These are phyloP conservation scores for Girardinichthys multiradiatus DNA, from an alignment of 2,113 vertebrate genomes.

Conservation along the genomic window DNA sequence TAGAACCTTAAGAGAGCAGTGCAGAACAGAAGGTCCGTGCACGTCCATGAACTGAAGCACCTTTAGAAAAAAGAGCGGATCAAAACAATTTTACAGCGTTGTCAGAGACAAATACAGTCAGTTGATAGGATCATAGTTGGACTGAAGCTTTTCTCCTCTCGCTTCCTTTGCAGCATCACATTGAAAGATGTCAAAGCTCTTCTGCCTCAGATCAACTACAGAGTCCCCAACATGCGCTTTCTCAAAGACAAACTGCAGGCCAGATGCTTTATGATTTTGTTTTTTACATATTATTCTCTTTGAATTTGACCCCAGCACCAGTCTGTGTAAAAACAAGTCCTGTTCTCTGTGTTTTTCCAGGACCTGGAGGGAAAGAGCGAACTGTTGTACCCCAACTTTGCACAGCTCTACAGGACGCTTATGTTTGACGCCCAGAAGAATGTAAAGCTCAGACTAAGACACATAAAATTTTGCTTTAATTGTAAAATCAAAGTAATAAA, in stretches of 20 bases:
- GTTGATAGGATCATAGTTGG: not conserved
- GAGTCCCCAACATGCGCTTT: constrained; percentile 88
- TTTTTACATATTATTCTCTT: not conserved
- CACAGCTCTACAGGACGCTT: constrained; percentile 88
- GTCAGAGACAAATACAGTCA: not conserved
- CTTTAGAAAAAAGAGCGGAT: not conserved
- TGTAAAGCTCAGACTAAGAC: constrained; percentile 73
- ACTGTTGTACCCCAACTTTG: constrained; percentile 84
- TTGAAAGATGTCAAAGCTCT: constrained; percentile 88
- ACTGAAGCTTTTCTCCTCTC: not conserved
- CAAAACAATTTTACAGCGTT: not conserved
- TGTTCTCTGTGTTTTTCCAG: constrained; percentile 52
- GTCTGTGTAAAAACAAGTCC: not conserved
- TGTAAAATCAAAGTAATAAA: not conserved
- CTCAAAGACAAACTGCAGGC: constrained; percentile 88
- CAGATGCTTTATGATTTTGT: constrained; percentile 23
- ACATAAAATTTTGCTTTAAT: not conserved
- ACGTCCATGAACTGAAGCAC: not conserved
- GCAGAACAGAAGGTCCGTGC: not conserved
- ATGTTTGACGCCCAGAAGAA: constrained; percentile 89
- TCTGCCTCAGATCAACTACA: constrained; percentile 87
- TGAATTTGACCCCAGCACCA: not conserved
- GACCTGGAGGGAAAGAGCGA: constrained; percentile 86
- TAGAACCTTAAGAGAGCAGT: not conserved
- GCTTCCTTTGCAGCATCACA: constrained; percentile 74